Conservation (phyloP, 2,113 vertebrate genomes). For the Hydropotes inermis region DNA sequence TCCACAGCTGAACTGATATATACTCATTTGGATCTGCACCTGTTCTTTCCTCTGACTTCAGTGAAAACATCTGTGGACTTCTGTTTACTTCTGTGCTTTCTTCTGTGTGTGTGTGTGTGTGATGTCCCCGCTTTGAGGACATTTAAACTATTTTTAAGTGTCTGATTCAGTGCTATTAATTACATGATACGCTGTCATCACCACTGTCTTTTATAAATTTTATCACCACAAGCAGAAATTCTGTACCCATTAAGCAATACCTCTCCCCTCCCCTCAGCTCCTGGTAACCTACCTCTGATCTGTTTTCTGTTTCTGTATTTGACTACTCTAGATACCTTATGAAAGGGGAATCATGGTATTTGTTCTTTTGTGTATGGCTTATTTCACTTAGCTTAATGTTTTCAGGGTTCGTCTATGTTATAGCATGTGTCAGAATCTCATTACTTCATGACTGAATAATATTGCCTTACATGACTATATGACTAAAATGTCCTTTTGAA, state of each 20-base stretch:
- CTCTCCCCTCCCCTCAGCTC: too few relatives aligned
- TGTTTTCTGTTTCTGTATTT: not conserved
- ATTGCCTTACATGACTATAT: not conserved
- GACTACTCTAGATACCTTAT: not conserved
- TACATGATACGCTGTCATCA: not conserved
- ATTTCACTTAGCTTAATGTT: not conserved
- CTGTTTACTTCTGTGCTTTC: not conserved
- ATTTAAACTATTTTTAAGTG: not conserved
- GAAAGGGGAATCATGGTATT: not conserved
- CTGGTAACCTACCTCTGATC: not conserved
- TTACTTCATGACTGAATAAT: not conserved
- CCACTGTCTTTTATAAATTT: not conserved
- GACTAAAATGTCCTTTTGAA: not conserved
- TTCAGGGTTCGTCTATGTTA: not conserved
- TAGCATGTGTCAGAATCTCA: not conserved
- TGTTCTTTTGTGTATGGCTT: not conserved
- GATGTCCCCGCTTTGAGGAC: not conserved
- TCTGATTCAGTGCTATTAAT: not conserved
- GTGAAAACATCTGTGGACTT: not conserved
- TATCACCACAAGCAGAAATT: not conserved
- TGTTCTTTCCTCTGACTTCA: not conserved
- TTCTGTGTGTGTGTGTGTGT: not conserved
- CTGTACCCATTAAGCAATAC: not conserved
- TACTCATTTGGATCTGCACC: not conserved
- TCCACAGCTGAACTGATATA: not conserved